Conservation (phyloP, 2,797 vertebrate species). For the Thaleichthys pacificus region DNA sequence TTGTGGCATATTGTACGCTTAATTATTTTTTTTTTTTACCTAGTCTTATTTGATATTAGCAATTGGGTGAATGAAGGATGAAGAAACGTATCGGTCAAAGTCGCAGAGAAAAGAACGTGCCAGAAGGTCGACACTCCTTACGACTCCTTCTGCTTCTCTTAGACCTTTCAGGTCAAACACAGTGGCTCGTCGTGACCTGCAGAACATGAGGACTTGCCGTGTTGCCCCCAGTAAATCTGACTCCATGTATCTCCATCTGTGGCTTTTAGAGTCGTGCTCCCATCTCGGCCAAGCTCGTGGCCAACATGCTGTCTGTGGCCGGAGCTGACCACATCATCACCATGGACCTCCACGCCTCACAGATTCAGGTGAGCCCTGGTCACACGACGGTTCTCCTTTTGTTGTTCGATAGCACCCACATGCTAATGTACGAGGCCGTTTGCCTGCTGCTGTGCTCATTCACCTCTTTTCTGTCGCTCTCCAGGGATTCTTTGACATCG, state of each 20-base stretch:
- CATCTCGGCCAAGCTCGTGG: conserved; percentile 94
- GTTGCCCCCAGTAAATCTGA: not conserved
- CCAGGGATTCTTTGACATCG: conserved; percentile 95
- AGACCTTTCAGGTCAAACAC: no score
- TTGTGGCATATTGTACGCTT: not conserved
- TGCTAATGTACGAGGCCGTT: not conserved
- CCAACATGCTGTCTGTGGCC: conserved; percentile 94
- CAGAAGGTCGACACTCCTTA: no score
- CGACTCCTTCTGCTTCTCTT: no score
- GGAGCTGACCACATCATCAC: conserved; percentile 96
- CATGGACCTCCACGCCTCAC: conserved; percentile 95
- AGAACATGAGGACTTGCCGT: no score
- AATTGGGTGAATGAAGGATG: no score
- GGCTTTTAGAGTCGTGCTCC: conserved; percentile 83
- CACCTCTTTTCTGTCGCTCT: not conserved
- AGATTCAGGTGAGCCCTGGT: conserved; percentile 86
- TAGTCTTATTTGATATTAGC: no score
- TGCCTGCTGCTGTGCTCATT: not conserved
- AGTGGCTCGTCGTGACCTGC: no score
- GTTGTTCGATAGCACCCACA: not conserved
- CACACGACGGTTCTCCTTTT: not conserved
- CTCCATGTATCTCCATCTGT: conserved; percentile 12
- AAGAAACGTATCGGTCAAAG: no score
- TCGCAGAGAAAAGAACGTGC: no score
- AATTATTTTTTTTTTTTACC: no score